Evolutionary conservation across 1,140 invertebrate species (phyloP).

Genomic region (Tetramorium alpestre): DNA sequence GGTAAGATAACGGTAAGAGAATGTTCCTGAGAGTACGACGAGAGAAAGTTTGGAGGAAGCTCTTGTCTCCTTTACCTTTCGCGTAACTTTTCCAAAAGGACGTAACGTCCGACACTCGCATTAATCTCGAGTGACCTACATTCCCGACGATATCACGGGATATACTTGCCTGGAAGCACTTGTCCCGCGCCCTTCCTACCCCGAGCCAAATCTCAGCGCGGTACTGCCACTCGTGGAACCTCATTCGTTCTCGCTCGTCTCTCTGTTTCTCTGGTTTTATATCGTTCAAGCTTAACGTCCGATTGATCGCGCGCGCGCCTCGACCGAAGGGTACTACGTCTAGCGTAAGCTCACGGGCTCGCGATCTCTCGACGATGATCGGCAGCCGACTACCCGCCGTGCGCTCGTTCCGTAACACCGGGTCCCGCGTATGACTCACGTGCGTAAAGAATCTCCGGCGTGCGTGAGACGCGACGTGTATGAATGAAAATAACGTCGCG

Average conservation of each 20-base stretch:
- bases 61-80: not conserved
- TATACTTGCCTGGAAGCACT: constrained; percentile 43
- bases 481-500: constrained; percentile 70
- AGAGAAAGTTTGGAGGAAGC: constrained; percentile 26
- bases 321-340: not conserved
- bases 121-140: constrained; percentile 29
- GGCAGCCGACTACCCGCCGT: not conserved
- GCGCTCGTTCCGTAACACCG: constrained; percentile 12
- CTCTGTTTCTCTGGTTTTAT: not conserved
- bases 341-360: not conserved
- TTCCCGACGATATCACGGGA: not conserved
- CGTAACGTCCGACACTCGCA: not conserved
- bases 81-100: constrained; percentile 27
- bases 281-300: not conserved
- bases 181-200: constrained; percentile 34
- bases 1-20: constrained; percentile 49
- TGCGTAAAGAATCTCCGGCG: constrained; percentile 41
- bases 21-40: not conserved
- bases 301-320: not conserved
- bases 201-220: constrained; percentile 46
- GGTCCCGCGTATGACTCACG: constrained; percentile 56
- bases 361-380: constrained; percentile 19
- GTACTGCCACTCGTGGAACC: constrained; percentile 37
- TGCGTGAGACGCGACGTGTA: constrained; percentile 50
- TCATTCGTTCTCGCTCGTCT: constrained; percentile 14